Evolutionary conservation across 2,113 vertebrate genomes (phyloP), one percentile per base, ranked within the genome.

Genomic region (Thunnus thynnus): DNA sequence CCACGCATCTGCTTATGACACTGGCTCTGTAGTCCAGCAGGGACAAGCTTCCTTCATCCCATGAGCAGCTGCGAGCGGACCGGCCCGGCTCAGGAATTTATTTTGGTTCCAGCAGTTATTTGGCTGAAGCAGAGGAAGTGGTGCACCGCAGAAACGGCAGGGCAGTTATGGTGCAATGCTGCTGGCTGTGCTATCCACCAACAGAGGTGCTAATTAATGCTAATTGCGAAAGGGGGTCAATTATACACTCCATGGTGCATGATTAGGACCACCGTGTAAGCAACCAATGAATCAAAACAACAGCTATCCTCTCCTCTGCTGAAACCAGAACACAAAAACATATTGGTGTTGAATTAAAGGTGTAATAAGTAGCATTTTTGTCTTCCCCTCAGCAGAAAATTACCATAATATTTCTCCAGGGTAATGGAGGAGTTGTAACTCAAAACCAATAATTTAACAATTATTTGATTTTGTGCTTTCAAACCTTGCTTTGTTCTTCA

Each of bases 131-230:
- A 1, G 55, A 86, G 76, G 77, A 83, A 85, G 80, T 16, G 27
- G 82, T 86, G 79, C 78, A 57, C 48, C 4, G 30, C 50, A 22
- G 58, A 81, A 89, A 76, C 75, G 51, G 81, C 72, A 76, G 81
- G 85, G 89, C 83, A 36, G 81, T 83, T 64, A 83, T 83, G 82
- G 46, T 79, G 83, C 83, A 86, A 56, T 78, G 89, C 68, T 82
- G 86, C 84, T 86, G 72, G 83, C 88, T 88, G 75, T 79, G 66
- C 76, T 65, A 72, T 90, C 79, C 60, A 78, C 84, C 88, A 88
- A 86, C 89, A 89, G 85, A 93, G 88, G 89, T 89, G 90, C 78
- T 92, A 92, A 93, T 93, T 87, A 92, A 93, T 88, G 89, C 82
- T 93, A 93, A 93, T 85, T 90, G 86, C 81, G 76, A 81, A 71